Conservation (phyloP, 37 sponge, comb jelly and placozoan species). For the Oopsacas minuta region DNA sequence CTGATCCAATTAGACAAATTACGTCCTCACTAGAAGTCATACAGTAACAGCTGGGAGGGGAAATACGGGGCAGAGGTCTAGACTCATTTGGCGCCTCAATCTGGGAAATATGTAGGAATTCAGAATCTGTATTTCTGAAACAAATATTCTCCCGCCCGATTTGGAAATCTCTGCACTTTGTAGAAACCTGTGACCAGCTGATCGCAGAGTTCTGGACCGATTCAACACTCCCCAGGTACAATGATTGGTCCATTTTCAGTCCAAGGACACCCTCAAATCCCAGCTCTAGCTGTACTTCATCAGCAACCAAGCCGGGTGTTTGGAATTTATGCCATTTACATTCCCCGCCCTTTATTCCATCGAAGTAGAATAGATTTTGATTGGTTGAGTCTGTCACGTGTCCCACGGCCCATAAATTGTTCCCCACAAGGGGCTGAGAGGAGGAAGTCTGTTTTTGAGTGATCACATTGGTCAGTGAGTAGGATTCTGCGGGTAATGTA, state of each 20-base stretch:
- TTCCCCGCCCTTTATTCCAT: background rate
- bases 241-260: background rate
- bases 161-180: background rate
- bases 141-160: background rate
- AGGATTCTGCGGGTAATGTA: background rate
- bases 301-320: background rate
- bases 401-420: background rate
- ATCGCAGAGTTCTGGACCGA: background rate
- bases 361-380: background rate
- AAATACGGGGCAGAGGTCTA: background rate
- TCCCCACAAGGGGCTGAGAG: background rate
- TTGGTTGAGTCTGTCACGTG: background rate
- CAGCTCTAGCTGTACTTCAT: background rate
- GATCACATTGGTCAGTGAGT: background rate
- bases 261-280: background rate
- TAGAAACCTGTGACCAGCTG: background rate
- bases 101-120: background rate
- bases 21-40: background rate
- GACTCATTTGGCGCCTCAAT: background rate
- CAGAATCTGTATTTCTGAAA: background rate
- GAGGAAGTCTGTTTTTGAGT: background rate
- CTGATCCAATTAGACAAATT: background rate
- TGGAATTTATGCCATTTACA: background rate
- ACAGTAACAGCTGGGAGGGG: conserved; percentile 1
- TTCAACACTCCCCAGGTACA: background rate